Evolutionary conservation across 23 tunicate species (phyloP), one percentile per base, ranked within the genome.

Genomic region (Halocynthia aurantium): DNA sequence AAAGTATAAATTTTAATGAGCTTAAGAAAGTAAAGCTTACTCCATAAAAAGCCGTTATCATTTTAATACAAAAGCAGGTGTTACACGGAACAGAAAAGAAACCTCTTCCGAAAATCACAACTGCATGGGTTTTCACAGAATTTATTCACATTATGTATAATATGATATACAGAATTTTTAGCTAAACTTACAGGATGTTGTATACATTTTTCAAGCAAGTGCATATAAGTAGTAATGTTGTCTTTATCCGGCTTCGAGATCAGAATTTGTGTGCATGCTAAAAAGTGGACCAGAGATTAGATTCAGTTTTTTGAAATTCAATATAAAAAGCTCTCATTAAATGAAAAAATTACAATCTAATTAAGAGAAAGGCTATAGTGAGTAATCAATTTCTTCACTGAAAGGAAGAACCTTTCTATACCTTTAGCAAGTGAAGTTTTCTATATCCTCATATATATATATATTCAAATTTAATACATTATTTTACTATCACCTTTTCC

Each of bases 231-330:
- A 9, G 84, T 84, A 7, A 90, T 85, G 67, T 90, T 90, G 44
- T 90, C 97, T 62, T 90, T 88, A 66, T 90, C 90, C 8, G 90
- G 90, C 58, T 81, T 81, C 55, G 97, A 90, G 12, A 90, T 88
- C 18, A 85, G 84, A 13, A 90, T 70, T 52, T 90, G 97, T 8
- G 97, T 90, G 52, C 90, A 90, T 31, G 97, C 97, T 90, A 81
- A 60, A 62, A 65, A 19, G 44, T 12, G 52, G 10, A 57, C 13
- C 10, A 13, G 70, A 21, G 56, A 69, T 60, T 22, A 69, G 17
- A 40, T 72, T 11, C 2, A 15, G 50, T 18, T 72, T 1, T 12
- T 10, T 51, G 5, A 50, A 12, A 44, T 13, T 58, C 63, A 2
- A 2, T 58, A 58, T 13, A 58, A 44, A 50, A n/a, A 72, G 12